phyloP scores from a whole-genome alignment of 2,113 vertebrate species.

The Microtus pennsylvanicus region DNA sequence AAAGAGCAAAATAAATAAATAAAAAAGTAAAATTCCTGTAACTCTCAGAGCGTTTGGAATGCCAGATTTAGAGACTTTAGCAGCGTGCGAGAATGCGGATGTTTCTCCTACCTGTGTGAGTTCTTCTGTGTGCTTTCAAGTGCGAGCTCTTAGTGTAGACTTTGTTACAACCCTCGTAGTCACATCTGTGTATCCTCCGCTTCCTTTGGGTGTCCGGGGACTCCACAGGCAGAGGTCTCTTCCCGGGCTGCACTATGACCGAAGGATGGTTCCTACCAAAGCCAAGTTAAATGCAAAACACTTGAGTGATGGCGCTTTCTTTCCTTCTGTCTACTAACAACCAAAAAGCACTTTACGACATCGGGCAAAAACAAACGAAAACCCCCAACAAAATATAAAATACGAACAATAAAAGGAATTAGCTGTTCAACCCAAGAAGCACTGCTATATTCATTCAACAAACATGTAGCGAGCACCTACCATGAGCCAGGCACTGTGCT shows the following conservation, averaged over 20 bases:
- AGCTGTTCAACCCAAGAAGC: slow-evolving; percentile 71
- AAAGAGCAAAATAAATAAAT: too few species aligned
- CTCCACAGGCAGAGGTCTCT: slow-evolving; percentile 93
- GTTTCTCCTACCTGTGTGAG: slow-evolving; percentile 93
- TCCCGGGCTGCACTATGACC: slow-evolving; percentile 93
- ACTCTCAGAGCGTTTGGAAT: neutral
- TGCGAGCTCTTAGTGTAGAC: slow-evolving; percentile 99
- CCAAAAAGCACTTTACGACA: slow-evolving; percentile 48
- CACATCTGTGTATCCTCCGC: slow-evolving; percentile 96
- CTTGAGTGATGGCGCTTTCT: neutral
- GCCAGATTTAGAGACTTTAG: too few species aligned
- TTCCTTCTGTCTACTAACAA: slow-evolving; percentile 29
- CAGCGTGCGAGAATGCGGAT: neutral
- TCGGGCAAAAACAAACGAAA: slow-evolving; percentile 57
- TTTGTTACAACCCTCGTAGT: slow-evolving; percentile 97
- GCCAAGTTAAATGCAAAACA: slow-evolving; percentile 5
- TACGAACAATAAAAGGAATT: slow-evolving; percentile 59
- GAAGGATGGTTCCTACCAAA: slow-evolving; percentile 92
- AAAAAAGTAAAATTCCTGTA: neutral
- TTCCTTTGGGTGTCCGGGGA: slow-evolving; percentile 96
- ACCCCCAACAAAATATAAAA: slow-evolving; percentile 55
- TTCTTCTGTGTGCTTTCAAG: slow-evolving; percentile 97
- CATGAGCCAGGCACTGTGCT: slow-evolving; percentile 82
- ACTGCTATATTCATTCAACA: slow-evolving; percentile 74
- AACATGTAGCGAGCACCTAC: slow-evolving; percentile 77